Percentiles rank a stretch among this genome's conserved stretches.
phyloP scores from a whole-genome alignment of 2,113 vertebrate species.

The Bos indicus region DNA sequence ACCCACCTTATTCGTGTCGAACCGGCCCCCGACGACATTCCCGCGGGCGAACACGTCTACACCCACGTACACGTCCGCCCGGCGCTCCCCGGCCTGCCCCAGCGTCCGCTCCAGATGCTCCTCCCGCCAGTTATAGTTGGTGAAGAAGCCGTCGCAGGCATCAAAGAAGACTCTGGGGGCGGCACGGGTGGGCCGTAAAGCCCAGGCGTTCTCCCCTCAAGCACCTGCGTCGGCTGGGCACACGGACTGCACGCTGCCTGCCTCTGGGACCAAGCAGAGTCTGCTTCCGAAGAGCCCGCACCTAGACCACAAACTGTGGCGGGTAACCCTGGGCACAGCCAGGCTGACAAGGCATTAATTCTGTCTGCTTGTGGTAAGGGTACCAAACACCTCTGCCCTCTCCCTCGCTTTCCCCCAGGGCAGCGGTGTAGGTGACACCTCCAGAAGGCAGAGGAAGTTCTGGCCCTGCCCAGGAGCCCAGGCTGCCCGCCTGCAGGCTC shows the following conservation, averaged over 20 bases:
- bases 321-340: accelerated
- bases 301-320: accelerated
- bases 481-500: not conserved
- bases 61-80: constrained; percentile 87
- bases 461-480: accelerated
- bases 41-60: constrained; percentile 95
- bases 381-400: accelerated
- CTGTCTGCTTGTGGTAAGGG: accelerated
- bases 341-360: accelerated
- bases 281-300: not conserved
- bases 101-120: constrained; percentile 82
- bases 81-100: constrained; percentile 64
- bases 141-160: constrained; percentile 93
- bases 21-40: constrained; percentile 87
- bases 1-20: constrained; percentile 90
- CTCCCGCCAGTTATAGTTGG: constrained; percentile 97
- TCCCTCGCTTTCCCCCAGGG: not conserved
- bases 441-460: accelerated
- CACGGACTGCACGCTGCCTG: accelerated
- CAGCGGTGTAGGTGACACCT: accelerated
- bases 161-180: constrained; percentile 88
- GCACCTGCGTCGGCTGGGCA: accelerated
- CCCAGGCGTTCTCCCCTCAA: not conserved
- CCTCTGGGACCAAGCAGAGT: not conserved
- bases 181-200: not conserved